Evolutionary conservation across 1,140 invertebrate genomes (phyloP).

Genomic region (Armadillidium nasatum): DNA sequence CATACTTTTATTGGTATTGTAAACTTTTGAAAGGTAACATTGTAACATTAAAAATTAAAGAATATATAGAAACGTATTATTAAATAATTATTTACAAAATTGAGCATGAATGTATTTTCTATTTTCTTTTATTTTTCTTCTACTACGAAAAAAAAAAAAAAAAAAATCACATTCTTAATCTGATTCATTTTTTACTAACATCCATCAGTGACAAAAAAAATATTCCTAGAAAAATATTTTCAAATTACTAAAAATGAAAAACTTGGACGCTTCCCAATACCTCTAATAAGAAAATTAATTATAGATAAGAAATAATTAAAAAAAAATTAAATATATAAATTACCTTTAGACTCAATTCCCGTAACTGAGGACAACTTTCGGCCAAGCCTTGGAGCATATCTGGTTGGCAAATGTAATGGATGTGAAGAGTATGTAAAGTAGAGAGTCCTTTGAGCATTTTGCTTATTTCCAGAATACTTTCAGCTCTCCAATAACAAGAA

Average conservation of each 20-base stretch:
- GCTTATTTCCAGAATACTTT: conserved; percentile 30
- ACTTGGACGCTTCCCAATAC: not conserved
- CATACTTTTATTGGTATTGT: too few relatives aligned
- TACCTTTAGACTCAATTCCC: conserved; percentile 31
- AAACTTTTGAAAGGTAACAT: too few relatives aligned
- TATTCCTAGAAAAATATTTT: not conserved
- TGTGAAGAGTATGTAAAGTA: conserved; percentile 27
- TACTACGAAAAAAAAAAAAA: too few relatives aligned
- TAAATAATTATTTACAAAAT: too few relatives aligned
- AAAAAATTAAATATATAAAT: not conserved
- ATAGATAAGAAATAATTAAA: not conserved
- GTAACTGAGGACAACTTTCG: conserved; percentile 31
- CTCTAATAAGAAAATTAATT: too few relatives aligned
- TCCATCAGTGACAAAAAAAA: not conserved
- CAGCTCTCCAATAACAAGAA: conserved; percentile 36
- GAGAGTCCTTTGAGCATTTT: conserved; percentile 26
- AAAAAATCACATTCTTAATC: too few relatives aligned
- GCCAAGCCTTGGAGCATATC: conserved; percentile 34
- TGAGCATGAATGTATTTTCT: too few relatives aligned
- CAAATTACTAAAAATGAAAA: not conserved
- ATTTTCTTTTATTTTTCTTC: too few relatives aligned
- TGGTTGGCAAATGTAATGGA: conserved; percentile 40
- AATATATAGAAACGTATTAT: too few relatives aligned
- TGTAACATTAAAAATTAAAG: too few relatives aligned
- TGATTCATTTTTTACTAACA: too few relatives aligned